A percentile compares a stretch with the other conserved stretches of the same genome.
Conservation (phyloP, 2,113 vertebrate species). For the Chionis minor region DNA sequence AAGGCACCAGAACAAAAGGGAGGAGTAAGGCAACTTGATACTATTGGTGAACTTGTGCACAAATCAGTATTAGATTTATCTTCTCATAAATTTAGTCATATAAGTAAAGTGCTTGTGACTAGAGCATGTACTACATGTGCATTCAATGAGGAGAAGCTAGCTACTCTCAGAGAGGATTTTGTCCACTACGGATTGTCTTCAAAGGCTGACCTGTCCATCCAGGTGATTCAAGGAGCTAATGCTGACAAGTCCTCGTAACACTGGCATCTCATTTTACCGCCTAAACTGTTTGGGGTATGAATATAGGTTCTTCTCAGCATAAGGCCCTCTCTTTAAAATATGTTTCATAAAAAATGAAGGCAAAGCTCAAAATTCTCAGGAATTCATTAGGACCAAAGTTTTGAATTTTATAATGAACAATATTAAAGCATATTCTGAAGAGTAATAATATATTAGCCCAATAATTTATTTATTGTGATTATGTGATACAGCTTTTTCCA, state of each 20-base stretch:
- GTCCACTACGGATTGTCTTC: background rate
- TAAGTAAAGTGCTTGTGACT: background rate
- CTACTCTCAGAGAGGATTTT: background rate
- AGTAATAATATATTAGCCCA: background rate
- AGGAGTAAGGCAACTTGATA: background rate
- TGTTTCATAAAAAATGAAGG: background rate
- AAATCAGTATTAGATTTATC: background rate
- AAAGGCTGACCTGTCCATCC: background rate
- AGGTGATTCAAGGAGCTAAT: background rate
- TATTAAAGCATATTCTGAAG: background rate
- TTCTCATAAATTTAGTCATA: background rate
- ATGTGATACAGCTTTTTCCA: background rate
- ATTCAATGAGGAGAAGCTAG: background rate
- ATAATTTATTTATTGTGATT: background rate
- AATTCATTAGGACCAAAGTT: background rate
- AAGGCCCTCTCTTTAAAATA: background rate
- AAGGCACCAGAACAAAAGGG: background rate
- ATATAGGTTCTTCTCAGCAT: background rate
- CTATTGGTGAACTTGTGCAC: background rate
- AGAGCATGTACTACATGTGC: background rate
- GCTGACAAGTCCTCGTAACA: background rate
- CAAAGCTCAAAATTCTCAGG: background rate
- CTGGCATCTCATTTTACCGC: background rate
- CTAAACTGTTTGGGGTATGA: background rate
- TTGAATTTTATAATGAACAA: background rate